A percentile compares a stretch with the other conserved stretches of the same genome.
Conservation (phyloP, 2,113 vertebrate genomes). For the Pedetes capensis region DNA sequence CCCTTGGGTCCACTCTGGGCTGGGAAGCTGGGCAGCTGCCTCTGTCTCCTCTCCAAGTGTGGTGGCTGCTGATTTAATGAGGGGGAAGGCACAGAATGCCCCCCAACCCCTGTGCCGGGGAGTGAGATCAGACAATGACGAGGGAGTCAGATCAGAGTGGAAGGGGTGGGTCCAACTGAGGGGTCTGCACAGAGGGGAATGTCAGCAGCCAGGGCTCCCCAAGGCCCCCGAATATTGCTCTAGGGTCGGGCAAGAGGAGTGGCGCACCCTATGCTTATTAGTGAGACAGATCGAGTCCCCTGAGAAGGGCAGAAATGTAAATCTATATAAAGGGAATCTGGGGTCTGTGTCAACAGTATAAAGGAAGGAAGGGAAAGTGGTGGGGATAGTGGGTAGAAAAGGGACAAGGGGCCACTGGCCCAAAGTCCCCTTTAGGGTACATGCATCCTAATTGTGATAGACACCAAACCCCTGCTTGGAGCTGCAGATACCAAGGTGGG, state of each 20-base stretch:
- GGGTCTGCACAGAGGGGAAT: background rate
- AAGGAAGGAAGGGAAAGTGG: background rate
- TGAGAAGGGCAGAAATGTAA: conserved; percentile 38
- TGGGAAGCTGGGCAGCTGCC: conserved; percentile 51
- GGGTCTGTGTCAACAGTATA: background rate
- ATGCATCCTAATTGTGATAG: background rate
- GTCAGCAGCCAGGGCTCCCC: background rate
- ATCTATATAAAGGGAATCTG: conserved; percentile 31
- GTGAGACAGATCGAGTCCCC: background rate
- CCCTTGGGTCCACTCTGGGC: conserved; percentile 59
- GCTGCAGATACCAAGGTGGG: background rate
- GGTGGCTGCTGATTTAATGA: conserved; percentile 55
- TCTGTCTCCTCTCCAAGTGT: conserved; percentile 1
- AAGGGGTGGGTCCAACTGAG: background rate
- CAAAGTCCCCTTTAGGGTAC: background rate
- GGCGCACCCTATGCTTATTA: conserved; percentile 55
- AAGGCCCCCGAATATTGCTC: background rate
- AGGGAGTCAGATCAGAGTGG: background rate
- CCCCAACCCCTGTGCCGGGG: background rate
- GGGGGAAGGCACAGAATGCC: background rate
- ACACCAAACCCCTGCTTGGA: background rate
- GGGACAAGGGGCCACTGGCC: background rate
- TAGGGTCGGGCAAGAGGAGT: background rate
- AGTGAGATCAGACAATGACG: conserved; percentile 12
- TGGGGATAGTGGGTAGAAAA: background rate